phyloP scores from a whole-genome alignment of 2,888 invertebrate genomes.

The Chaetogeoica ovagalla region DNA sequence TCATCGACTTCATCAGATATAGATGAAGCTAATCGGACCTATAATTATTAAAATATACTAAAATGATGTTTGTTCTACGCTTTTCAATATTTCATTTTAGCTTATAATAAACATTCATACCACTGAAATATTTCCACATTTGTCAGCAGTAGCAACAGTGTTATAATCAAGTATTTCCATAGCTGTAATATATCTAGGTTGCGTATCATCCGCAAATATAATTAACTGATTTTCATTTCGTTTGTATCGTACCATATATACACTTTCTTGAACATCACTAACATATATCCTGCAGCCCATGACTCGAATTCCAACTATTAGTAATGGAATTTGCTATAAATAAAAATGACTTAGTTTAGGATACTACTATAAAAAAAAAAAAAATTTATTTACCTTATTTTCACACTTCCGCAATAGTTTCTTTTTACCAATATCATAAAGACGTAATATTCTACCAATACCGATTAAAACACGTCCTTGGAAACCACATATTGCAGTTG shows the following conservation, averaged over 20 bases:
- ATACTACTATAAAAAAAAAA: too few species aligned
- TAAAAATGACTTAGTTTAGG: background rate
- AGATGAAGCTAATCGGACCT: slow-evolving; percentile 80
- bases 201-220: slow-evolving; percentile 97
- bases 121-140: slow-evolving; percentile 94
- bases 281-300: slow-evolving; percentile 94
- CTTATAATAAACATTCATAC: slow-evolving; percentile 63
- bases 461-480: slow-evolving; percentile 91
- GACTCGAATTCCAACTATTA: slow-evolving; percentile 89
- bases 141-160: slow-evolving; percentile 94
- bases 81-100: background rate
- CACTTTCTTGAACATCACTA: slow-evolving; percentile 94
- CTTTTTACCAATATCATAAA: slow-evolving; percentile 96
- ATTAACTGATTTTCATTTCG: slow-evolving; percentile 95
- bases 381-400: slow-evolving; percentile 76
- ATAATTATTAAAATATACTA: slow-evolving; percentile 48
- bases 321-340: slow-evolving; percentile 87
- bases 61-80: background rate
- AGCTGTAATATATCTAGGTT: slow-evolving; percentile 94
- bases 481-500: slow-evolving; percentile 84
- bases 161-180: slow-evolving; percentile 92
- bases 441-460: slow-evolving; percentile 84
- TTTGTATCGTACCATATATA: slow-evolving; percentile 93
- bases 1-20: slow-evolving; percentile 98
- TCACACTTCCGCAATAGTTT: slow-evolving; percentile 97